A percentile compares a stretch with the other conserved stretches of the same genome.
Evolutionary conservation across 2,888 invertebrate species (phyloP).

Genomic region (Euzetes globulus): DNA sequence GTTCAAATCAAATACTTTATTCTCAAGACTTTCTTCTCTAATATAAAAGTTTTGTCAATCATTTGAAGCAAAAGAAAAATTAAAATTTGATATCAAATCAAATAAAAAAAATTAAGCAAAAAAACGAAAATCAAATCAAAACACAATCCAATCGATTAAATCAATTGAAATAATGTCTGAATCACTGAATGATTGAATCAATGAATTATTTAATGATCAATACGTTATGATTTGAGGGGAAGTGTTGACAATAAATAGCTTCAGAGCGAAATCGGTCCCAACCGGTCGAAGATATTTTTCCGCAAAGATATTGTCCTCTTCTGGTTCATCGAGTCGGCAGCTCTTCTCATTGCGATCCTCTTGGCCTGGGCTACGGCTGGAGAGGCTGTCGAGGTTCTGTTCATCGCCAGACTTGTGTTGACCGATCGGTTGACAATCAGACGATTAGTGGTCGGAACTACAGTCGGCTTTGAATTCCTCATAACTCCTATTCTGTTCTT

Average conservation of each 20-base stretch:
- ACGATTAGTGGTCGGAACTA: not conserved
- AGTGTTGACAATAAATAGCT: not conserved
- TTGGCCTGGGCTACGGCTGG: slow-evolving; percentile 10
- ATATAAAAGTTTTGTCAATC: not conserved
- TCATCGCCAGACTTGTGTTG: no score
- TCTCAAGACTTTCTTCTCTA: not conserved
- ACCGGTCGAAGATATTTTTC: slow-evolving; percentile 35
- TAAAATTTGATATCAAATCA: not conserved
- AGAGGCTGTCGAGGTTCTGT: not conserved
- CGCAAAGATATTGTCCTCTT: slow-evolving; percentile 28
- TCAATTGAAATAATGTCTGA: not conserved
- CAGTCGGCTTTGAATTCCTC: not conserved
- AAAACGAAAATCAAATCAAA: not conserved
- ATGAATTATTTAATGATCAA: not conserved
- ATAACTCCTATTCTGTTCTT: not conserved
- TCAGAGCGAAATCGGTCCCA: slow-evolving; percentile 23
- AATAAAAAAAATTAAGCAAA: not conserved
- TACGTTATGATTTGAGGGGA: not conserved
- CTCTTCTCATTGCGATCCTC: slow-evolving; percentile 17
- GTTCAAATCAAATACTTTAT: not conserved
- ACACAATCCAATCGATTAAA: not conserved
- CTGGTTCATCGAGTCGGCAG: not conserved
- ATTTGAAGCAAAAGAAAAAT: not conserved
- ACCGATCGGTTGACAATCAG: not conserved
- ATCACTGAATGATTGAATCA: not conserved